Conservation (phyloP, 2,888 invertebrate species). For the Drosophila emarginata region DNA sequence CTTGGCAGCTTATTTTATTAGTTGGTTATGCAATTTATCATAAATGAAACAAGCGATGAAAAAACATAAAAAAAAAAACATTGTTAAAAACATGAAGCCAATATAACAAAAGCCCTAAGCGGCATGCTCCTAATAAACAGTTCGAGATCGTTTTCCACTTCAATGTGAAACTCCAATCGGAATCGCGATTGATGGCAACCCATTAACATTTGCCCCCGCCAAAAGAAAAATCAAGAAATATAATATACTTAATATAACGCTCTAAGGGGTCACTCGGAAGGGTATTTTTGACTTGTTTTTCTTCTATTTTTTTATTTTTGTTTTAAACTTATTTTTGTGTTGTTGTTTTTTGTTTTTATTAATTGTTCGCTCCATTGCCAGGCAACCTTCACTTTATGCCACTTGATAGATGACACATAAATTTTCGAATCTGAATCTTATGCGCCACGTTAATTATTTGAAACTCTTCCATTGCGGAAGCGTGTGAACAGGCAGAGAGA, state of each 20-base stretch:
- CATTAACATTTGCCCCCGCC: conserved; percentile 36
- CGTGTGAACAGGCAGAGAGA: neutral
- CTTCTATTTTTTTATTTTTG: neutral
- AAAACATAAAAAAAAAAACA: conserved; percentile 25
- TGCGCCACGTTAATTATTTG: conserved; percentile 10
- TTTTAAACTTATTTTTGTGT: neutral
- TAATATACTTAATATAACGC: conserved; percentile 4
- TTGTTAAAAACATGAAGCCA: conserved; percentile 26
- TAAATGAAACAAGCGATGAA: conserved; percentile 31
- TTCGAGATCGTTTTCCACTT: conserved; percentile 16
- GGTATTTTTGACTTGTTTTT: neutral
- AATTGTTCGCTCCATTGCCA: conserved; percentile 44
- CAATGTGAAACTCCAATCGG: conserved; percentile 16
- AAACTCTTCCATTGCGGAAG: conserved; percentile 12
- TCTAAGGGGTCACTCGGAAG: conserved; percentile 33
- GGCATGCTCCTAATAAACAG: conserved; percentile 29
- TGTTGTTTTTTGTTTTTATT: conserved; percentile 36
- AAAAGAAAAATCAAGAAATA: conserved; percentile 1
- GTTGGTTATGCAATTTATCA: conserved; percentile 61
- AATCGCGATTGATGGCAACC: conserved; percentile 29
- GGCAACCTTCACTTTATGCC: conserved; percentile 56
- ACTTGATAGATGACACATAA: conserved; percentile 63
- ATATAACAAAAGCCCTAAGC: conserved; percentile 28
- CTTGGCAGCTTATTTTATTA: conserved; percentile 45
- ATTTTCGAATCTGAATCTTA: conserved; percentile 18